phyloP scores from a whole-genome alignment of 64 coral and sea anemone genomes.

The Astreopora myriophthalma region DNA sequence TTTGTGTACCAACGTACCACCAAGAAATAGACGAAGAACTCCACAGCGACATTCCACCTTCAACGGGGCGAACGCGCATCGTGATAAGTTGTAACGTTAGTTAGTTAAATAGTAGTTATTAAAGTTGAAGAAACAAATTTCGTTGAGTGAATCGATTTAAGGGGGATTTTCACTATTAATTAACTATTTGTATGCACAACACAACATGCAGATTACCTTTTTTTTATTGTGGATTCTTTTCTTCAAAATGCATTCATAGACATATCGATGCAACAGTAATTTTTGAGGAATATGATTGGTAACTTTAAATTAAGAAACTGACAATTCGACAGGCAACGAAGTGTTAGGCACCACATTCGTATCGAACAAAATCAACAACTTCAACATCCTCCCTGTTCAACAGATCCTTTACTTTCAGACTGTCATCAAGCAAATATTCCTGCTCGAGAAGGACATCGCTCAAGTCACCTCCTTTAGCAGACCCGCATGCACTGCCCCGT shows the following conservation, averaged over 20 bases:
- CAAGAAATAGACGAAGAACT: too few species aligned
- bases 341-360: constrained; percentile 74
- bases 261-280: not conserved
- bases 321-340: not conserved
- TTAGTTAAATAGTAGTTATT: too few species aligned
- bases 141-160: too few species aligned
- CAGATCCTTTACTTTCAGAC: constrained; percentile 75
- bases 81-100: too few species aligned
- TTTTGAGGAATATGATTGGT: not conserved
- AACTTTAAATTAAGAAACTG: too few species aligned
- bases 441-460: constrained; percentile 84
- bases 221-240: not conserved
- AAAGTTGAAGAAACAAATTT: too few species aligned
- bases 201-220: too few species aligned
- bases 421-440: constrained; percentile 83
- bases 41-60: too few species aligned
- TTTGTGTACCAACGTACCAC: too few species aligned
- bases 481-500: not conserved
- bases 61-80: too few species aligned
- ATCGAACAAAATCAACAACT: constrained; percentile 94
- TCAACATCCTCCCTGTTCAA: constrained; percentile 52
- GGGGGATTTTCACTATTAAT: too few species aligned
- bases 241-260: not conserved
- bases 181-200: too few species aligned
- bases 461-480: constrained; percentile 2